phyloP scores from a whole-genome alignment of 2,113 vertebrate genomes.

The Aldabrachelys gigantea region DNA sequence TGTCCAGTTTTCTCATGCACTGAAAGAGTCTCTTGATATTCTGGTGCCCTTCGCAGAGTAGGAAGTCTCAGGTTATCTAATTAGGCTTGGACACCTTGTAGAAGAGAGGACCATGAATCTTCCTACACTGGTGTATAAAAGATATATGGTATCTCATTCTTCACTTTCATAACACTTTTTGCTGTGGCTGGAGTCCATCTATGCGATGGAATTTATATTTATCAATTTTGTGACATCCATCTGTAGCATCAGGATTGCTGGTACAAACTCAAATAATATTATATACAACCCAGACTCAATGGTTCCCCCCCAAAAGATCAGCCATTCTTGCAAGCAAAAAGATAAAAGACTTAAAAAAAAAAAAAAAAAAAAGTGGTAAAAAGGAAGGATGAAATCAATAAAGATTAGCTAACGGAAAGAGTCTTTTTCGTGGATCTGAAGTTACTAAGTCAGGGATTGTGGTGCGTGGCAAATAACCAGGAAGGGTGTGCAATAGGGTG shows the following conservation, averaged over 20 bases:
- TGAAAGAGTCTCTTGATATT: slow-evolving; percentile 36
- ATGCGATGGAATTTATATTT: slow-evolving; percentile 16
- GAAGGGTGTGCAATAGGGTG: not conserved
- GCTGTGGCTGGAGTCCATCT: slow-evolving; percentile 38
- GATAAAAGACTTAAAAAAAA: not conserved
- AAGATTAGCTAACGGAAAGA: not conserved
- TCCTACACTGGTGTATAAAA: not conserved
- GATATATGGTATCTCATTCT: slow-evolving; percentile 45
- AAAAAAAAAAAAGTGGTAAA: not conserved
- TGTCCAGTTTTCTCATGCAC: slow-evolving; percentile 34
- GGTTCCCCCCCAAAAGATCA: slow-evolving; percentile 23
- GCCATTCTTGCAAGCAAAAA: not conserved
- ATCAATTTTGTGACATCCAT: slow-evolving; percentile 54
- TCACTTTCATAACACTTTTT: slow-evolving; percentile 53
- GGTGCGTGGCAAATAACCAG: not conserved
- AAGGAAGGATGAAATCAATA: not conserved
- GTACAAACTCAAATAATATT: slow-evolving; percentile 39
- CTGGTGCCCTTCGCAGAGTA: not conserved
- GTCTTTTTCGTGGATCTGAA: not conserved
- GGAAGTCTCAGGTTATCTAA: slow-evolving; percentile 54
- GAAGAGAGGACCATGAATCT: slow-evolving; percentile 44
- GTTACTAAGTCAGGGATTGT: not conserved
- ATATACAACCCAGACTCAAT: slow-evolving; percentile 31
- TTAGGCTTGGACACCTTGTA: slow-evolving; percentile 29
- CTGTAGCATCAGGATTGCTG: slow-evolving; percentile 18